These are phyloP conservation scores for Isurus oxyrinchus DNA, from an alignment of 2,113 vertebrate species.

Conservation along the genomic window DNA sequence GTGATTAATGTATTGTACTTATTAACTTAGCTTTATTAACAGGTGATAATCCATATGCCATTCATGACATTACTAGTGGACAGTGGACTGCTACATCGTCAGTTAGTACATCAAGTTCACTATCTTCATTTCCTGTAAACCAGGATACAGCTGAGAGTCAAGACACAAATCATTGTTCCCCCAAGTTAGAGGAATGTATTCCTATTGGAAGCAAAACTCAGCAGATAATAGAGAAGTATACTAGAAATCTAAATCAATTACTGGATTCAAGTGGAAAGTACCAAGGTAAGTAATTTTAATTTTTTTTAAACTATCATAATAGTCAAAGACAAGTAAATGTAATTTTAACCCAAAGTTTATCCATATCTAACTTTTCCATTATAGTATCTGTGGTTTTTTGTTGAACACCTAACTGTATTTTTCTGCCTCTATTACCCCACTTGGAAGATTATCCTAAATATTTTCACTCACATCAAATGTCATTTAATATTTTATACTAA, in stretches of 20 bases:
- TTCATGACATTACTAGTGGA: neutral
- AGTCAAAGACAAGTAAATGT: neutral
- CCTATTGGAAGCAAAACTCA: slow-evolving; percentile 49
- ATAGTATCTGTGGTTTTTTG: neutral
- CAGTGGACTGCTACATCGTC: neutral
- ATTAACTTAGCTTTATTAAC: too few relatives aligned
- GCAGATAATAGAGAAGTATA: slow-evolving; percentile 53
- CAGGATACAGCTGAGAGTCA: neutral
- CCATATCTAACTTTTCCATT: neutral
- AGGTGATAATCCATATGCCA: neutral
- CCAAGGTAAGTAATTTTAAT: slow-evolving; percentile 49
- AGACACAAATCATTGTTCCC: neutral
- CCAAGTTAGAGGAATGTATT: slow-evolving; percentile 3
- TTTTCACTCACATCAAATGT: neutral
- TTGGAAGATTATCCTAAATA: neutral
- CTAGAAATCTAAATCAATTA: slow-evolving; percentile 52
- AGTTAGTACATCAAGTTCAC: neutral
- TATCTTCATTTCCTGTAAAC: neutral
- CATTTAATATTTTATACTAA: neutral
- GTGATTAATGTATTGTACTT: neutral
- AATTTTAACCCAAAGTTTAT: neutral
- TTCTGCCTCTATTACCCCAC: neutral
- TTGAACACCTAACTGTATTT: neutral
- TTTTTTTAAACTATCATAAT: neutral
- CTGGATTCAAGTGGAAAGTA: slow-evolving; percentile 44